Evolutionary conservation across 2,888 invertebrate genomes (phyloP).

Genomic region (Caenorhabditis sp.): DNA sequence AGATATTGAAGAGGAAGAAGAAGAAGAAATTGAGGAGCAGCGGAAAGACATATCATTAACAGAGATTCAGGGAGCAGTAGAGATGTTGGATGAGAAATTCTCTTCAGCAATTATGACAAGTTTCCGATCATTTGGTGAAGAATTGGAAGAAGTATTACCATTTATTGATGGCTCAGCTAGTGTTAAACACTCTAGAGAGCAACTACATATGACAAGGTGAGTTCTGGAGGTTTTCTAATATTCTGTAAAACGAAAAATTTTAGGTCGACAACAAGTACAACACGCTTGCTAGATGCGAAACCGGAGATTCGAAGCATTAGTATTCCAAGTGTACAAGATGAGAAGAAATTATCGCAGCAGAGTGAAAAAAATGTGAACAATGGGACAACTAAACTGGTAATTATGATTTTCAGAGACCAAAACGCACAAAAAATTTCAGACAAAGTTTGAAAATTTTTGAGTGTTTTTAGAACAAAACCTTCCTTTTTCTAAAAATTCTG

Average conservation of each 20-base stretch:
- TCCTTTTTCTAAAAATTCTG: too few species aligned
- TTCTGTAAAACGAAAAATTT: not conserved
- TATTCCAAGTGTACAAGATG: conserved; percentile 39
- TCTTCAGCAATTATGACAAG: conserved; percentile 37
- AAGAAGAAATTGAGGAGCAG: conserved; percentile 16
- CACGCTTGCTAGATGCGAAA: conserved; percentile 29
- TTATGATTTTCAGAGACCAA: not conserved
- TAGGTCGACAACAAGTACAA: conserved; percentile 37
- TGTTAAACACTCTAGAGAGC: conserved; percentile 46
- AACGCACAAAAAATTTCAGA: too few species aligned
- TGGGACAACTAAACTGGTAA: not conserved
- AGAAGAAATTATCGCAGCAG: conserved; percentile 27
- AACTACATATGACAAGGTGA: conserved; percentile 37
- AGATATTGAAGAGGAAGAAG: not conserved
- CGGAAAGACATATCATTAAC: conserved; percentile 26
- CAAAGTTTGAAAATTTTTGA: too few species aligned
- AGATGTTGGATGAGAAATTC: conserved; percentile 36
- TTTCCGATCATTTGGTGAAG: conserved; percentile 67
- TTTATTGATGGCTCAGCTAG: conserved; percentile 63
- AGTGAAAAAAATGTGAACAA: not conserved
- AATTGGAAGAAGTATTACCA: conserved; percentile 63
- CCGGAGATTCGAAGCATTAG: conserved; percentile 42
- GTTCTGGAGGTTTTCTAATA: too few species aligned
- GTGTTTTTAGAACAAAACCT: too few species aligned
- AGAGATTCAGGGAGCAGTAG: conserved; percentile 33